Evolutionary conservation across 2,797 vertebrate species (phyloP), one percentile per base, ranked within the genome.

Genomic region (Sebastes oblongus): DNA sequence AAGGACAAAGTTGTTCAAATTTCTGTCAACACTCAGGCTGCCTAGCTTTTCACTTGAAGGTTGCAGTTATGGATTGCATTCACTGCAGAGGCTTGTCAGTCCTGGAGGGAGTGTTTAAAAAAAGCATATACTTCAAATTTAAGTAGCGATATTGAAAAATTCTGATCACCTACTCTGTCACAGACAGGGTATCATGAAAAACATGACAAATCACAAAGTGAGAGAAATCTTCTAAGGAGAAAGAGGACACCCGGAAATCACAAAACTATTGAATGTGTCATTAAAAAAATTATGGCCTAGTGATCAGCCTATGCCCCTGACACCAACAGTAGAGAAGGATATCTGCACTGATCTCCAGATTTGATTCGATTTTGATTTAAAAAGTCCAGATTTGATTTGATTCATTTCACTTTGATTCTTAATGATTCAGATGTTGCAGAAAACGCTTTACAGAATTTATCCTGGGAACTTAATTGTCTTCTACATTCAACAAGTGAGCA

Each of bases 1-100:
- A 36, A 27, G 24, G 20, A 58, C 42, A 22, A 39, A 29, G 18
- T 30, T 50, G 25, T 68, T 83, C 1, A n/a, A 6, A 39, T 66
- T 22, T 75, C n/a, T 74, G 66, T 72, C 20, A 64, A 67, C 80
- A 78, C 68, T 79, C 36, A 16, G 5, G 1, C 30, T 72, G 20
- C 29, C 3, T 66, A 12, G 52, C n/a, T 72, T 68, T 68, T 71
- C 29, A 13, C 29, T 34, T 58, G 6, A 62, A 62, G 22, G 24
- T 58, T 73, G 24, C 16, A 2, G 4, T 61, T 30, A 32, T n/a
- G 27, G 8, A 71, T 69, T 56, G 7, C 25, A 54, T 64, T 77
- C 25, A 54, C 11, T 59, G 56, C 27, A 34, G 4, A 18, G 32
- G 24, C 3, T 5, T 13, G 7, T 25, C 10, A 11, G 20, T 50